Evolutionary conservation across 2,888 invertebrate species (phyloP).

Genomic region (Apodemia hepburni): DNA sequence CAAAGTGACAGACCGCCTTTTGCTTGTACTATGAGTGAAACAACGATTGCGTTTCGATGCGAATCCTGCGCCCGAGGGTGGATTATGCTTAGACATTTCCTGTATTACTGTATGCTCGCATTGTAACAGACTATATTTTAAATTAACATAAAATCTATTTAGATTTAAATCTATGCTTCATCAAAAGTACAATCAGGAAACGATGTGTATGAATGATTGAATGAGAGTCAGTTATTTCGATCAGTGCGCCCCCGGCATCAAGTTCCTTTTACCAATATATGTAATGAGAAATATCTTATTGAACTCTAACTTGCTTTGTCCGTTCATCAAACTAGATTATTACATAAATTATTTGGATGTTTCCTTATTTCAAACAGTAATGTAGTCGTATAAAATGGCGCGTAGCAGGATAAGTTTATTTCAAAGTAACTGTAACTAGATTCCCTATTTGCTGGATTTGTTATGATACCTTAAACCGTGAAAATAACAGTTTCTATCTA

Average conservation of each 20-base stretch:
- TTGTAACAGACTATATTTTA: conserved; percentile 57
- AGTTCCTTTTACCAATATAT: conserved; percentile 32
- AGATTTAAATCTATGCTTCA: conserved; percentile 50
- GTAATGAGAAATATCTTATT: conserved; percentile 34
- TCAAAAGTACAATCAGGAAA: conserved; percentile 46
- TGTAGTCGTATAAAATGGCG: neutral
- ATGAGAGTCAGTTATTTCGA: conserved; percentile 34
- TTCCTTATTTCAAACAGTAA: conserved; percentile 26
- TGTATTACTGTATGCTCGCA: conserved; percentile 64
- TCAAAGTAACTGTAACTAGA: neutral
- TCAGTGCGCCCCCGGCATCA: conserved; percentile 26
- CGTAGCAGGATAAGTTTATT: neutral
- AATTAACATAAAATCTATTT: conserved; percentile 68
- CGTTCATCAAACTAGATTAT: conserved; percentile 29
- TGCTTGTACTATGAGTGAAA: conserved; percentile 64
- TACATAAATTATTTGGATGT: conserved; percentile 23
- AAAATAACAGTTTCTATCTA: no score
- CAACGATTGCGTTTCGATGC: conserved; percentile 67
- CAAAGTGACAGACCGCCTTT: conserved; percentile 63
- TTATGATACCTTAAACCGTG: conserved; percentile 2
- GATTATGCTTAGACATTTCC: conserved; percentile 68
- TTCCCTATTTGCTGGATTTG: conserved; percentile 23
- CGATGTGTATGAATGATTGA: conserved; percentile 41
- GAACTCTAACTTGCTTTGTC: conserved; percentile 25
- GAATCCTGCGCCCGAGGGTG: conserved; percentile 65